phyloP scores from a whole-genome alignment of 2,113 vertebrate genomes.

The Miniopterus natalensis region DNA sequence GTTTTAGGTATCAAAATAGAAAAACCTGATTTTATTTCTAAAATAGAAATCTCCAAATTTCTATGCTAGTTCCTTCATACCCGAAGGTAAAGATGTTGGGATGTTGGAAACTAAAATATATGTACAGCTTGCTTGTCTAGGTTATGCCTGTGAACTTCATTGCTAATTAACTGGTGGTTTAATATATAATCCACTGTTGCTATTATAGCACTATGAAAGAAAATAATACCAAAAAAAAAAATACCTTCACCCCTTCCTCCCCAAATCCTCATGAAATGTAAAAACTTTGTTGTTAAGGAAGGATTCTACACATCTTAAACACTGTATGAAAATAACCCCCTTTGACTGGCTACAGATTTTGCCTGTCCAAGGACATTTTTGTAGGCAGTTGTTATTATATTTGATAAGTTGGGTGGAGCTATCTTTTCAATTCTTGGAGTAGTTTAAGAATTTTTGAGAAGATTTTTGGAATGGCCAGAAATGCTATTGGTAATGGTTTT shows the following conservation, averaged over 20 bases:
- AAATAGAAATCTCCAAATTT: constrained; percentile 38
- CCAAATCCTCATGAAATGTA: not conserved
- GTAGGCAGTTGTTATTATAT: not conserved
- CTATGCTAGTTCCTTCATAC: constrained; percentile 35
- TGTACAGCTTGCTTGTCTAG: not conserved
- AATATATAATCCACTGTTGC: not conserved
- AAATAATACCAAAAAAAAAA: not conserved
- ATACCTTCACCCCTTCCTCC: not conserved
- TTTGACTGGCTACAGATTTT: constrained; percentile 56
- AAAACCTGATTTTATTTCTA: constrained; percentile 50
- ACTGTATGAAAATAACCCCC: not conserved
- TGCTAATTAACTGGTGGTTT: constrained; percentile 29
- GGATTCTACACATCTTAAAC: constrained; percentile 12
- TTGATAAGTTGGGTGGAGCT: constrained; percentile 27
- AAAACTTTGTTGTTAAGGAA: constrained; percentile 39
- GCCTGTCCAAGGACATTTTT: constrained; percentile 46
- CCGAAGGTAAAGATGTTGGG: not conserved
- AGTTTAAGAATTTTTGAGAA: constrained; percentile 47
- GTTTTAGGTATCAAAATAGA: constrained; percentile 32
- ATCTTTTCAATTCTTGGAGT: constrained; percentile 35
- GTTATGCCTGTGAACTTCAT: not conserved
- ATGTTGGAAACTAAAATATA: not conserved
- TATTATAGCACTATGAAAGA: not conserved
- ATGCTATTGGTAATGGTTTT: constrained; percentile 2
- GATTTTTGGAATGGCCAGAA: constrained; percentile 25